Conservation (phyloP, 2,888 invertebrate genomes). For the Teleogryllus oceanicus region DNA sequence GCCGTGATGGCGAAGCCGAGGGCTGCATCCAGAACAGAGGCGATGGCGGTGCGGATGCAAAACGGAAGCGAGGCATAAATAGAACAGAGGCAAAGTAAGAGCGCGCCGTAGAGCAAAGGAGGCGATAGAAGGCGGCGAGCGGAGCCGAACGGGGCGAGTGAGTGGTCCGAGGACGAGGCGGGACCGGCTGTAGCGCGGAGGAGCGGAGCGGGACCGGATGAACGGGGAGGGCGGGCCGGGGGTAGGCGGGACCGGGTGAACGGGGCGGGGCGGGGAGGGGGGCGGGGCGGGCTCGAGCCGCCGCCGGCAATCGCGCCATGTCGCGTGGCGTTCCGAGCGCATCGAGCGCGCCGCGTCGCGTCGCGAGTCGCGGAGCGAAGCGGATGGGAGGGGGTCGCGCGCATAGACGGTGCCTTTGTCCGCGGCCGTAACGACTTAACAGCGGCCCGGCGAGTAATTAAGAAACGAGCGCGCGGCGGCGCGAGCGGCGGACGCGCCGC, state of each 20-base stretch:
- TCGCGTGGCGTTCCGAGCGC: neutral
- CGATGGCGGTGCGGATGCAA: no score
- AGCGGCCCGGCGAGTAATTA: slow-evolving; percentile 1
- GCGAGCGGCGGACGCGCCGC: no score
- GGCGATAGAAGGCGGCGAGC: no score
- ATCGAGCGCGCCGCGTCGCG: neutral
- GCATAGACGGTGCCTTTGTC: slow-evolving; percentile 4
- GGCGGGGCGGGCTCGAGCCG: neutral
- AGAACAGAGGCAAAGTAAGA: no score
- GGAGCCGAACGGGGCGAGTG: no score
- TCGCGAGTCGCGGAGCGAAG: neutral
- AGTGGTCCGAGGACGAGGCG: no score
- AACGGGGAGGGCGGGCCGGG: neutral
- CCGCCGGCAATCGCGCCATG: neutral
- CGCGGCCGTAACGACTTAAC: neutral
- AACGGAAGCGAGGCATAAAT: no score
- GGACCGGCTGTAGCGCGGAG: neutral
- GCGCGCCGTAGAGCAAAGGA: no score
- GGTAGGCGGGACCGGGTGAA: neutral
- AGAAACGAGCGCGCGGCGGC: neutral
- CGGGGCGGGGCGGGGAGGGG: neutral
- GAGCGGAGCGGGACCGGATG: neutral
- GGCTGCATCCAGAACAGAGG: no score
- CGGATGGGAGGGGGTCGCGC: neutral
- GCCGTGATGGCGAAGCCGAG: no score